phyloP scores from a whole-genome alignment of 1,140 invertebrate species.

The Sarcophaga bullata region DNA sequence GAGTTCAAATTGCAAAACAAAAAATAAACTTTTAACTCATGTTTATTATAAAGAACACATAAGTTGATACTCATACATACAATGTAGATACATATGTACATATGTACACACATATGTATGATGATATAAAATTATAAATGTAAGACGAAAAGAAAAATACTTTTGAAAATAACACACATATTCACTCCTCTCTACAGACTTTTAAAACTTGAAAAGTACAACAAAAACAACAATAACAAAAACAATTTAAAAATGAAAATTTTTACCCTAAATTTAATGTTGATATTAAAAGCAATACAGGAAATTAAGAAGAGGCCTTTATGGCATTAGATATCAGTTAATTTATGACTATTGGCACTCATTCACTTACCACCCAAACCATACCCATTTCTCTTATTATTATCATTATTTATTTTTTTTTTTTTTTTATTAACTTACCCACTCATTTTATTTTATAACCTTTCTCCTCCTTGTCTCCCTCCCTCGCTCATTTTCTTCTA shows the following conservation, averaged over 20 bases:
- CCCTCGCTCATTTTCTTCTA: not conserved
- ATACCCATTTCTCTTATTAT: too few relatives aligned
- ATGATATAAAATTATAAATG: not conserved
- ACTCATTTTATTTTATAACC: not conserved
- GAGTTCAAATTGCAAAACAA: conserved; percentile 36
- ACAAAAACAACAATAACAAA: not conserved
- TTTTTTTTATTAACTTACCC: not conserved
- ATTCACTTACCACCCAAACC: not conserved
- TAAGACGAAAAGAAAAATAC: not conserved
- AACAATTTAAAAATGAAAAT: not conserved
- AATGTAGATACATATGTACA: not conserved
- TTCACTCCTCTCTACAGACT: not conserved
- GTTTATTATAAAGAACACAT: conserved; percentile 26
- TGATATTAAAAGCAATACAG: conserved; percentile 38
- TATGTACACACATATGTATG: not conserved
- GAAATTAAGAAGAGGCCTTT: conserved; percentile 39
- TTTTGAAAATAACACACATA: not conserved
- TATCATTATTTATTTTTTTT: too few relatives aligned
- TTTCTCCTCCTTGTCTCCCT: not conserved
- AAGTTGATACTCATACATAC: conserved; percentile 3
- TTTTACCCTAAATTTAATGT: conserved; percentile 39
- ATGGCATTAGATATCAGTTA: conserved; percentile 41
- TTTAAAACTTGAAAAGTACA: not conserved
- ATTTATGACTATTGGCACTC: conserved; percentile 33
- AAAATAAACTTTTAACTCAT: conserved; percentile 34